Evolutionary conservation across 2,888 invertebrate species (phyloP), one percentile per base, ranked within the genome.

Genomic region (Dynastes maya): DNA sequence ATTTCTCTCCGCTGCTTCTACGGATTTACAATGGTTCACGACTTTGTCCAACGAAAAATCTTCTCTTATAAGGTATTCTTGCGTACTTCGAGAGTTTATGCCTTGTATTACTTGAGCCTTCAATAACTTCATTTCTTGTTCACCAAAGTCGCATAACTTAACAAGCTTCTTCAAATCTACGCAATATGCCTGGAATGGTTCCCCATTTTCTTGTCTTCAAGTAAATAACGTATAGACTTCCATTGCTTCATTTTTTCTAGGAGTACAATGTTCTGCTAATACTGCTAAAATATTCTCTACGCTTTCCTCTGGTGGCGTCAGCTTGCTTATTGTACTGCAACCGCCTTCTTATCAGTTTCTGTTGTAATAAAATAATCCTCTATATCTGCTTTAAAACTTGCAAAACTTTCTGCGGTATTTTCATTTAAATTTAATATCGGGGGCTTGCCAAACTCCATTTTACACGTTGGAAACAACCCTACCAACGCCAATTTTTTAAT

Each of bases 91-190:
- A 22, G 6, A 61, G 2, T 27, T 61, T 9, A 61, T 61, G 9
- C 29, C 61, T 61, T 27, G 9, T 1, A 61, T 2, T 22, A 61
- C 22, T 61, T 61, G 61, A 11, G 61, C 29, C 29, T 58, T 58
- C 6, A 58, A 9, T 58, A 58, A 16, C 9, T 58, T 58, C 6
- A 4, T 9, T 58, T 58, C 58, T 9, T 58, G 58, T 27, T 61
- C 8, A 6, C 61, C 61, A 9, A 61, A 61, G 6, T 4, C 11
- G 6, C 61, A 61, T 9, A 22, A 61, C 16, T 27, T 5, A 11
- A 27, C 2, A 22, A 61, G 11, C 45, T 55, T 81, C 79, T 75
- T 80, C 80, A 79, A 61, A 27, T 22, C 27, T 61, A 8, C 61
- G 16, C 3, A 61, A 29, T 61, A 61, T 11, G 61, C 3, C 3